Percentiles rank a stretch among this genome's conserved stretches.
phyloP scores from a whole-genome alignment of 2,797 vertebrate species.

The Lycodopsis pacificus region DNA sequence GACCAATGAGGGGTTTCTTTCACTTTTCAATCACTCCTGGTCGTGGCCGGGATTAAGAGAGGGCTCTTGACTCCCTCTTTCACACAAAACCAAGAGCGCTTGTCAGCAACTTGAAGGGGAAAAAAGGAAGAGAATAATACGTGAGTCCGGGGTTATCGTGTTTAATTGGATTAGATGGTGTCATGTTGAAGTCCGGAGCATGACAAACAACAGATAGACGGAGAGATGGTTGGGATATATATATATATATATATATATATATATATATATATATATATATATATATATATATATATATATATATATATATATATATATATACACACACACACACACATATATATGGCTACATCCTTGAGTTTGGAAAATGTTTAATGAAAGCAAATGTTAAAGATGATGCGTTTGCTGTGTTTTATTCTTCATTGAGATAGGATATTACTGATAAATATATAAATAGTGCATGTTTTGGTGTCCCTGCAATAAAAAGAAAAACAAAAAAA shows the following conservation, averaged over 20 bases:
- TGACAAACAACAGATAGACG: slow-evolving; percentile 66
- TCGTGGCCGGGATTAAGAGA: slow-evolving; percentile 77
- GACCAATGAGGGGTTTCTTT: slow-evolving; percentile 78
- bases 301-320: not conserved
- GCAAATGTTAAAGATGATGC: not conserved
- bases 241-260: not conserved
- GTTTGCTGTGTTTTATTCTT: not conserved
- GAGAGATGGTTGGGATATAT: slow-evolving; percentile 22
- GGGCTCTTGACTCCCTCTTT: slow-evolving; percentile 81
- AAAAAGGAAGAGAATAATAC: slow-evolving; percentile 77
- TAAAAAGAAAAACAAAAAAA: not conserved
- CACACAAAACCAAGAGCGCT: slow-evolving; percentile 79
- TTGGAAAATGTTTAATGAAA: slow-evolving; percentile 3
- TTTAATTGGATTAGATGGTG: slow-evolving; percentile 88
- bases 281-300: not conserved
- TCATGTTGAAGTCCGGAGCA: slow-evolving; percentile 77
- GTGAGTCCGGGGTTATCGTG: slow-evolving; percentile 79
- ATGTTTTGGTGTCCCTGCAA: not conserved
- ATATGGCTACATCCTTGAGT: not conserved
- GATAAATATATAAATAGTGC: not conserved
- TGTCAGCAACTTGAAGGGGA: slow-evolving; percentile 78
- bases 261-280: not conserved
- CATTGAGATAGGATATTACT: not conserved
- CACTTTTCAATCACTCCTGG: slow-evolving; percentile 77
- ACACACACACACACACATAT: not conserved